Conservation (phyloP, 2,888 invertebrate genomes). For the Neria commutata region DNA sequence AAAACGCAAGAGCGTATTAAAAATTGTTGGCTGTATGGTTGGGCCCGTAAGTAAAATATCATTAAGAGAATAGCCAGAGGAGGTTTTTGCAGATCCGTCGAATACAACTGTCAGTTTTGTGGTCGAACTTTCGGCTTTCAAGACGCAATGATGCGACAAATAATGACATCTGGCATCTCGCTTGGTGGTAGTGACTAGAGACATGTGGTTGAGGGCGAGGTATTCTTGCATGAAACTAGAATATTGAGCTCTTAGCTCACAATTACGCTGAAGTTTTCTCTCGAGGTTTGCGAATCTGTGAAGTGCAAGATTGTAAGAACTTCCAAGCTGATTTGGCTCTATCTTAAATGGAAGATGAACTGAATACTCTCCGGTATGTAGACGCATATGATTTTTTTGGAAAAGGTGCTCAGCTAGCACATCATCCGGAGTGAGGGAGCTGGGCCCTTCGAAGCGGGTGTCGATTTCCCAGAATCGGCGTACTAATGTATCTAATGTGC, state of each 20-base stretch:
- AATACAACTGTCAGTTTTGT: neutral
- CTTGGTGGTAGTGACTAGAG: neutral
- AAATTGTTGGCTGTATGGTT: neutral
- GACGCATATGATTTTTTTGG: conserved; percentile 10
- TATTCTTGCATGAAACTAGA: conserved; percentile 8
- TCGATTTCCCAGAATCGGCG: conserved; percentile 13
- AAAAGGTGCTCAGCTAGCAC: conserved; percentile 27
- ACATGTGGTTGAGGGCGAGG: neutral
- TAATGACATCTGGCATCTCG: conserved; percentile 8
- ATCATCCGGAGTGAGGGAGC: conserved; percentile 10
- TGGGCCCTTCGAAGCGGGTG: neutral
- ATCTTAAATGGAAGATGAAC: conserved; percentile 23
- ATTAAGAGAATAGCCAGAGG: too few species aligned
- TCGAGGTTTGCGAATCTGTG: conserved; percentile 26
- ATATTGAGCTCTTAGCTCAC: conserved; percentile 18
- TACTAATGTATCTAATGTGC: conserved; percentile 4
- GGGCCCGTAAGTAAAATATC: neutral
- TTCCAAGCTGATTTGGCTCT: conserved; percentile 13
- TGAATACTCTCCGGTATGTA: conserved; percentile 17
- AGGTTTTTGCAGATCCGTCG: too few species aligned
- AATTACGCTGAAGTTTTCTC: conserved; percentile 19
- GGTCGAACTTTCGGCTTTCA: neutral
- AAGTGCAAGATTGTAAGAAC: conserved; percentile 24
- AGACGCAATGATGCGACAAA: conserved; percentile 31
- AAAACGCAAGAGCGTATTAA: neutral